Evolutionary conservation across 2,888 invertebrate species (phyloP), one percentile per base, ranked within the genome.

Genomic region (Frankliniella intonsa): DNA sequence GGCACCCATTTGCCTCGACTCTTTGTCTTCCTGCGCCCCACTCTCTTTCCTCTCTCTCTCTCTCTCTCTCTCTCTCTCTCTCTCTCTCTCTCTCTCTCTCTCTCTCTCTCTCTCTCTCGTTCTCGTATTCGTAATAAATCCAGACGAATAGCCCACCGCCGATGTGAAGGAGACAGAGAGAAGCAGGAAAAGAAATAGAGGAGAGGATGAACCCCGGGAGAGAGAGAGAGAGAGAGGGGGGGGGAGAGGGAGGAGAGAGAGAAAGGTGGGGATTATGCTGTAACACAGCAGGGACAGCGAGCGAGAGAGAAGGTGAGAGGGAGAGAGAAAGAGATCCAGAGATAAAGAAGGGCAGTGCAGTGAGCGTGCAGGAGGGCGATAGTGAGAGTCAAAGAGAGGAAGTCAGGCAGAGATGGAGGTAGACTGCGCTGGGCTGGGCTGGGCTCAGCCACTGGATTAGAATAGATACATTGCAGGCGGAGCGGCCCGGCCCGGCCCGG

Each of bases 1-100:
- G 69, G 25, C 69, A 76, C 69, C 69, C 69, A 76, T 76, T 76
- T 22, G n/a, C n/a, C 69, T n/a, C 22, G 22, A 25, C 69, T 76
- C 69, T 76, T 76, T 76, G 69, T 76, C 69, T 76, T 76, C 19
- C 55, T 55, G 5, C 55, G 5, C 12, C 55, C 17, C 55, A 5
- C 17, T 55, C 55, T 55, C 55, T 12, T 55, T 12, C 12, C 55
- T 55, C 14, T 76, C 25, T 22, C 25, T 76, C 55, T 55, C 55
- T 55, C 55, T 55, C 14, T 76, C 25, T 22, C 25, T 76, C 22
- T 76, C 25, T 76, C 22, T 1, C 11, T 9, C 69, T 8, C 69
- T 76, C 69, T 12, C n/a, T 76, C 69, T 76, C 69, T 22, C 69
- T 76, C 69, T 76, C 25, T 22, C 69, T 76, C 25, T 76, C 8